phyloP scores from a whole-genome alignment of 2,888 invertebrate genomes.

The Aleiodes testaceus region DNA sequence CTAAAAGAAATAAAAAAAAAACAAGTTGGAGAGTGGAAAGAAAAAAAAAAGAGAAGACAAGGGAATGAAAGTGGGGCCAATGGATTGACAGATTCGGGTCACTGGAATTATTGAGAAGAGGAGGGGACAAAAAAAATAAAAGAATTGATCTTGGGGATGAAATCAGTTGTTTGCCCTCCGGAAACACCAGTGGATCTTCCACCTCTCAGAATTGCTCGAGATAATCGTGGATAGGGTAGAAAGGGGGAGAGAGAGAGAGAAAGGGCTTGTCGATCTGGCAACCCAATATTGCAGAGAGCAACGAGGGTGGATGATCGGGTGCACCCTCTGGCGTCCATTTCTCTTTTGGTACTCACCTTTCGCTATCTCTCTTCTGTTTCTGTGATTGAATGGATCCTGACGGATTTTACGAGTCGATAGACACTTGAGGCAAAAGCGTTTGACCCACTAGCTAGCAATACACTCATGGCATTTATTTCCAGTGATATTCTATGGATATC shows the following conservation, averaged over 20 bases:
- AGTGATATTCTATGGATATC: not conserved
- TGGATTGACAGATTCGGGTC: slow-evolving; percentile 37
- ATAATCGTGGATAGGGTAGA: not conserved
- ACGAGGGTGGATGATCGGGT: slow-evolving; percentile 3
- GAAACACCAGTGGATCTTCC: slow-evolving; percentile 6
- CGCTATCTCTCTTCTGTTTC: slow-evolving; percentile 2
- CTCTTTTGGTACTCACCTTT: not conserved
- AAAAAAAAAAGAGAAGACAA: slow-evolving; percentile 1
- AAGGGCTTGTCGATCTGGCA: slow-evolving; percentile 4
- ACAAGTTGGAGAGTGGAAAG: slow-evolving; percentile 2
- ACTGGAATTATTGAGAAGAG: slow-evolving; percentile 8
- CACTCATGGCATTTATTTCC: not conserved
- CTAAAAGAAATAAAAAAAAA: not conserved
- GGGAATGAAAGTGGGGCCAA: not conserved
- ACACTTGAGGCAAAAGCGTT: slow-evolving; percentile 12
- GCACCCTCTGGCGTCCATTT: slow-evolving; percentile 36
- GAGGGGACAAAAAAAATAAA: not conserved
- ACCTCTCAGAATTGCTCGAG: no score
- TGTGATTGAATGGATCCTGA: slow-evolving; percentile 39
- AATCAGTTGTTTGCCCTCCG: slow-evolving; percentile 18
- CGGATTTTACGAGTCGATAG: slow-evolving; percentile 28
- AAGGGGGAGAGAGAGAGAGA: not conserved
- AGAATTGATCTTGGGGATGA: slow-evolving; percentile 6
- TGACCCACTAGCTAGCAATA: slow-evolving; percentile 38
- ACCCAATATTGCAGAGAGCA: slow-evolving; percentile 3